A percentile compares a stretch with the other conserved stretches of the same genome.
phyloP scores from a whole-genome alignment of 2,797 vertebrate species.

The Manis javanica region DNA sequence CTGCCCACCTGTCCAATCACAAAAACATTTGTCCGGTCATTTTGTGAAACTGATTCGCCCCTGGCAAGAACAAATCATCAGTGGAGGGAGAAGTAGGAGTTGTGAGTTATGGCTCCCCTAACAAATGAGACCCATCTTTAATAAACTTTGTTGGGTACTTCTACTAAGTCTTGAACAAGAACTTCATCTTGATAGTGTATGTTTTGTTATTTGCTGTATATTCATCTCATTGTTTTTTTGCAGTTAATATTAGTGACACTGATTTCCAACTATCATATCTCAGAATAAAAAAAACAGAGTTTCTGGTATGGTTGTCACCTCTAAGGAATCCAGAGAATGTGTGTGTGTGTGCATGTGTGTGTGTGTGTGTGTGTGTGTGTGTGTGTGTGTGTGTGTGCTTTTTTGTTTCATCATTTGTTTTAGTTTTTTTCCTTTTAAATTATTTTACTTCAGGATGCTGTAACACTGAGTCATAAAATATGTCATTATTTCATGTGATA shows the following conservation, averaged over 20 bases:
- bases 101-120: neutral
- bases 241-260: neutral
- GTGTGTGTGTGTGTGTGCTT: accelerated
- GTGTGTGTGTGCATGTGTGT: neutral
- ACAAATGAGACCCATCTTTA: neutral
- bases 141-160: neutral
- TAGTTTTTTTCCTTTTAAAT: slow-evolving; percentile 21
- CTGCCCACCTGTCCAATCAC: too few species aligned
- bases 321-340: neutral
- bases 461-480: slow-evolving; percentile 32
- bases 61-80: neutral
- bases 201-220: neutral
- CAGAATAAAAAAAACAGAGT: neutral
- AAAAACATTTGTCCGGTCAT: neutral
- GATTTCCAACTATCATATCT: neutral
- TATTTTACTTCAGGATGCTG: neutral
- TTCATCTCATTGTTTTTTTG: neutral
- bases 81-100: neutral
- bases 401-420: slow-evolving; percentile 31
- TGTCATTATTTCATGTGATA: slow-evolving; percentile 42
- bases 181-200: neutral
- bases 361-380: neutral
- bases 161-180: neutral
- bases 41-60: neutral
- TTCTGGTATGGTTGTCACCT: neutral